Conservation (phyloP, 2,888 invertebrate genomes). For the Drosophila anomalipes region DNA sequence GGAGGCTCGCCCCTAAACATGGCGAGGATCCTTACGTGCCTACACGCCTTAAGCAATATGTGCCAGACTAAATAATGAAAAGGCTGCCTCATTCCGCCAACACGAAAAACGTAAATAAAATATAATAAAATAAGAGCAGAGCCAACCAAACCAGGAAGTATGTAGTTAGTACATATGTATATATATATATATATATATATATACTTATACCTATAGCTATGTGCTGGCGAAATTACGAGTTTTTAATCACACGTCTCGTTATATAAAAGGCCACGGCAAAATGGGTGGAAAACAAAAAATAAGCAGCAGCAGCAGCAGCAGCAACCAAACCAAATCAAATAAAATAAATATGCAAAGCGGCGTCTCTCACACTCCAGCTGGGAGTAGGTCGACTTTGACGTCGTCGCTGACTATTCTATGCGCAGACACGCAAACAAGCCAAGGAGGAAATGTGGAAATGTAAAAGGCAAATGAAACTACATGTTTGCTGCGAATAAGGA, state of each 20-base stretch:
- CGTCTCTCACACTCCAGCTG: constrained; percentile 45
- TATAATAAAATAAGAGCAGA: constrained; percentile 29
- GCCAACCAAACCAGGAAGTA: constrained; percentile 11
- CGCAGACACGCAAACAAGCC: constrained; percentile 69
- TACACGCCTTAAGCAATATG: constrained; percentile 52
- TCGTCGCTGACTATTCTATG: constrained; percentile 32
- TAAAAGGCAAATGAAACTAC: constrained; percentile 80
- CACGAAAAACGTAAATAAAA: constrained; percentile 13
- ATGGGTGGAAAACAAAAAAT: constrained; percentile 2
- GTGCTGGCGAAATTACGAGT: constrained; percentile 56
- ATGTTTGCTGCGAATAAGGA: constrained; percentile 24
- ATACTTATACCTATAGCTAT: neutral
- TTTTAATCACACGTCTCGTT: constrained; percentile 76
- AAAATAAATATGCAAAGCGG: constrained; percentile 78
- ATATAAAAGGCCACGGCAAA: constrained; percentile 42
- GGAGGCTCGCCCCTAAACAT: constrained; percentile 29
- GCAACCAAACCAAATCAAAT: constrained; percentile 69
- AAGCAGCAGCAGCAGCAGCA: constrained; percentile 13
- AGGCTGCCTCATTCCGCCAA: constrained; percentile 12
- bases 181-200: neutral
- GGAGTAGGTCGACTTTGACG: constrained; percentile 67
- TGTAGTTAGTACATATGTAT: neutral
- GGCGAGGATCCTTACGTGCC: constrained; percentile 31
- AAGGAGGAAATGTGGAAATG: constrained; percentile 71
- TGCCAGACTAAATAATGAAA: constrained; percentile 59